These are phyloP conservation scores for Pyrgilauda ruficollis DNA, from an alignment of 2,113 vertebrate species.

Conservation along the genomic window DNA sequence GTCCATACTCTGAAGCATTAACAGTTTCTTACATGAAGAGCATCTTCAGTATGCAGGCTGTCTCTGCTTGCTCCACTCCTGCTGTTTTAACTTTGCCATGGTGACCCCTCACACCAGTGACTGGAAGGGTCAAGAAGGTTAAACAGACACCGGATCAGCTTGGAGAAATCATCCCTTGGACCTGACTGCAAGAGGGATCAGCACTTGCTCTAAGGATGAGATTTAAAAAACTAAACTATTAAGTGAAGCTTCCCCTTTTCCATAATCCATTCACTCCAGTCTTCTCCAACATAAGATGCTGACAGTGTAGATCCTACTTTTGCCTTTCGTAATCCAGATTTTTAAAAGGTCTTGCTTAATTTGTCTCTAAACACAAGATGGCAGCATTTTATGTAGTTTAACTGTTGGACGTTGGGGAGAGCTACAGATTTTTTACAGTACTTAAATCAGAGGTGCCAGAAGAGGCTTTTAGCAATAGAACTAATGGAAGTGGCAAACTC, in stretches of 20 bases:
- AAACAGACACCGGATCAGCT: rapidly evolving
- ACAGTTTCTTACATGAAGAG: background rate
- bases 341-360: background rate
- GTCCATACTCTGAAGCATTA: background rate
- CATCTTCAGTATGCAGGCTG: background rate
- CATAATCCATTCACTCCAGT: background rate
- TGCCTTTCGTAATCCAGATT: background rate
- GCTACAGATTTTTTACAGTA: background rate
- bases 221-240: background rate
- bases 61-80: background rate
- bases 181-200: background rate
- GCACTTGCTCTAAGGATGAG: background rate
- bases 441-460: background rate
- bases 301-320: background rate
- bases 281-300: background rate
- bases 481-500: background rate
- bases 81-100: background rate
- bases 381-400: background rate
- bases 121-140: background rate
- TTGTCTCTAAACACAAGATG: slow-evolving; percentile 15
- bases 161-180: background rate
- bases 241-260: background rate
- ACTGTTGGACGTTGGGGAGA: background rate
- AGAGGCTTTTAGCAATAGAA: background rate
- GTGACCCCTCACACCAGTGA: background rate